phyloP scores from a whole-genome alignment of 2,888 invertebrate genomes.

The Alentia gelatinosa region DNA sequence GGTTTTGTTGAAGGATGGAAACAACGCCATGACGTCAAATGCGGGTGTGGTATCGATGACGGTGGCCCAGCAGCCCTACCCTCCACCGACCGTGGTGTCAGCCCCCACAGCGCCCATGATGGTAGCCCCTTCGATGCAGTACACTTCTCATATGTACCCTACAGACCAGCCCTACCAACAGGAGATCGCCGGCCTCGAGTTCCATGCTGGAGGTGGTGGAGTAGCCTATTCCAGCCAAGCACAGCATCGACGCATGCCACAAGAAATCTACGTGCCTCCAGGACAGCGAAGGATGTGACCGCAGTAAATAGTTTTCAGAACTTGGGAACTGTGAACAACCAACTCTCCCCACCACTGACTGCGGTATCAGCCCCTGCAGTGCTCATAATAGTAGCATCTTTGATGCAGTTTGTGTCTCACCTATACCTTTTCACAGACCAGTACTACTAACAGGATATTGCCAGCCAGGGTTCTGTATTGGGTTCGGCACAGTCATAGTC shows the following conservation, averaged over 20 bases:
- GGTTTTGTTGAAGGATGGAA: too few relatives aligned
- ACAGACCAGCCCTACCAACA: conserved; percentile 47
- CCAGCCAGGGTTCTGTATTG: too few relatives aligned
- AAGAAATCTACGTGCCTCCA: conserved; percentile 47
- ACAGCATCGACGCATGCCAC: conserved; percentile 9
- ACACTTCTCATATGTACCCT: not conserved
- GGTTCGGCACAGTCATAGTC: too few relatives aligned
- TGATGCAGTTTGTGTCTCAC: not conserved
- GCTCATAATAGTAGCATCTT: not conserved
- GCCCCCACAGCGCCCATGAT: not conserved
- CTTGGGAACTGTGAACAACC: not conserved
- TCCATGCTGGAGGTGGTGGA: conserved; percentile 70
- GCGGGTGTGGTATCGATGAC: too few relatives aligned
- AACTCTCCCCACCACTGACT: not conserved
- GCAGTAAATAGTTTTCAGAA: too few relatives aligned
- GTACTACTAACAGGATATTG: too few relatives aligned
- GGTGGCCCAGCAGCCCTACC: not conserved
- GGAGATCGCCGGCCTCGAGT: conserved; percentile 70
- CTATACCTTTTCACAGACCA: conserved; percentile 3
- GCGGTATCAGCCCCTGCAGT: not conserved
- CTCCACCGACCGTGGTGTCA: not conserved
- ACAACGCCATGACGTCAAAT: too few relatives aligned
- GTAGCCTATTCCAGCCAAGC: conserved; percentile 59
- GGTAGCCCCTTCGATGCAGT: not conserved
- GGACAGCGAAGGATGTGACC: conserved; percentile 30